These are phyloP conservation scores for Rhopalosiphum maidis DNA, from an alignment of 1,140 invertebrate species.

Conservation along the genomic window DNA sequence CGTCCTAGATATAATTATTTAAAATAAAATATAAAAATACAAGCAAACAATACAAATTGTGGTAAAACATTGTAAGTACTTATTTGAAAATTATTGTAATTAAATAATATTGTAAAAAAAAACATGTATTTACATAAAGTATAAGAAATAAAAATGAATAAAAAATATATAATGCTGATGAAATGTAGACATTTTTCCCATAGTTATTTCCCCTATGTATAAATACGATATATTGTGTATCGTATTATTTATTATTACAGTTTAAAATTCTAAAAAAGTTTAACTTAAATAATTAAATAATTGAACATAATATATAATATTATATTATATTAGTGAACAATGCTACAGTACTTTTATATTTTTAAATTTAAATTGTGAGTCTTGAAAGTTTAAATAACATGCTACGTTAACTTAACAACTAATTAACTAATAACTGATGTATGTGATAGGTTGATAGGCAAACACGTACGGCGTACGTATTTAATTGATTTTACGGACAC, in stretches of 20 bases:
- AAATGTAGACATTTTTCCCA: not conserved
- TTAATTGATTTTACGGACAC: slow-evolving; percentile 1
- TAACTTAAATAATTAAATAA: not conserved
- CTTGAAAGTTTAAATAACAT: not conserved
- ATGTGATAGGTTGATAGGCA: not conserved
- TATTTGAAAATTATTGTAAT: too few relatives aligned
- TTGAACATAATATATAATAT: not conserved
- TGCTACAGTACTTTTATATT: not conserved
- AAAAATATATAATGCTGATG: too few relatives aligned
- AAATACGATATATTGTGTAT: too few relatives aligned
- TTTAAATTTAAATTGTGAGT: not conserved
- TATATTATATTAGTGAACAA: not conserved
- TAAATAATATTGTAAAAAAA: too few relatives aligned
- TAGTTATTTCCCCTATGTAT: not conserved
- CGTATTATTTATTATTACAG: not conserved
- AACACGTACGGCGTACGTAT: not conserved
- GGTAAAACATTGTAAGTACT: too few relatives aligned
- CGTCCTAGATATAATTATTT: slow-evolving; percentile 66
- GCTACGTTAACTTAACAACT: not conserved
- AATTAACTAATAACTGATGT: not conserved
- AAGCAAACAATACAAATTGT: not conserved
- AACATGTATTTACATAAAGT: too few relatives aligned
- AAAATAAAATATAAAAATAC: not conserved
- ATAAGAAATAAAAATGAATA: too few relatives aligned
- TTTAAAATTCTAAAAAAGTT: not conserved